These are phyloP conservation scores for Taurulus bubalis DNA, from an alignment of 2,113 vertebrate genomes.

Conservation along the genomic window DNA sequence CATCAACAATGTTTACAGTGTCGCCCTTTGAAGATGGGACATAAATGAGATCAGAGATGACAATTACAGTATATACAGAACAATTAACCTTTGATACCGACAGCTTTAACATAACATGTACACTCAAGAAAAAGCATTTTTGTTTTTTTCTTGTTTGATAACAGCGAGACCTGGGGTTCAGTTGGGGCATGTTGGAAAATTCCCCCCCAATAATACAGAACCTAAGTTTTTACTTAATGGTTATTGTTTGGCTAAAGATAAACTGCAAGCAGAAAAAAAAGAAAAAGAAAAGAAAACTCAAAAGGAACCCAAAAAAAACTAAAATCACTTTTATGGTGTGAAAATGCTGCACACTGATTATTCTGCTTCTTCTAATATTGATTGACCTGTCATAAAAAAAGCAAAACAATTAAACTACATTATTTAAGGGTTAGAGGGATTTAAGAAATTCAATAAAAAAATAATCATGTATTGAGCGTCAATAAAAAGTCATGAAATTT, in stretches of 20 bases:
- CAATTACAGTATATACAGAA: conserved; percentile 69
- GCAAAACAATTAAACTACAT: not conserved
- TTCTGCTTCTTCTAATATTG: conserved; percentile 17
- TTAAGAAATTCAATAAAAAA: conserved; percentile 30
- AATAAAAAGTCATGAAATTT: not conserved
- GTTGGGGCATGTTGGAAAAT: not conserved
- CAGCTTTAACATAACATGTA: conserved; percentile 40
- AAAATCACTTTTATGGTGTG: conserved; percentile 19
- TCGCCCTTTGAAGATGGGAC: conserved; percentile 64
- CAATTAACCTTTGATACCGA: conserved; percentile 55
- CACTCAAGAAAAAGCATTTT: not conserved
- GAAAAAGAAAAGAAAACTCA: too few species aligned
- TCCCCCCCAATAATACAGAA: not conserved
- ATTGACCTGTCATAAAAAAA: conserved; percentile 14
- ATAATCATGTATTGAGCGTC: not conserved
- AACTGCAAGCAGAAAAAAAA: conserved; percentile 10
- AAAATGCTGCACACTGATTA: conserved; percentile 17
- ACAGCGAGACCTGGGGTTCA: not conserved
- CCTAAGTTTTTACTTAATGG: not conserved
- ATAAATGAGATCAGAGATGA: conserved; percentile 55
- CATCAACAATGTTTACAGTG: conserved; percentile 67
- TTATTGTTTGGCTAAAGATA: conserved; percentile 10
- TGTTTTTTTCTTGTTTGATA: conserved; percentile 38
- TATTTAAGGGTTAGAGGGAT: not conserved
- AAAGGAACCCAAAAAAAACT: conserved; percentile 5